These are phyloP conservation scores for Spialia ferax DNA, from an alignment of 2,888 invertebrate species.

Conservation along the genomic window DNA sequence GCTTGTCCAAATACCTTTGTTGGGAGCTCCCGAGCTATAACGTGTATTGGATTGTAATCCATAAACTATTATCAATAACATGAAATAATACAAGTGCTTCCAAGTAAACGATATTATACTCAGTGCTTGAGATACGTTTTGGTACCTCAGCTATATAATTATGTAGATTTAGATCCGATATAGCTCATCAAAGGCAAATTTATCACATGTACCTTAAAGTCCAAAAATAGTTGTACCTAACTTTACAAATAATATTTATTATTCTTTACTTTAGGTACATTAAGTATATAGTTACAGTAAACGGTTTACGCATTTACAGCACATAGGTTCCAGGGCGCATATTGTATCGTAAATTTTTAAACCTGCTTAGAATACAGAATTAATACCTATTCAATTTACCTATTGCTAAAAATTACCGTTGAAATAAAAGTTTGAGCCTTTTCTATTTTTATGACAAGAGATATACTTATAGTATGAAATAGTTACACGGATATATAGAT, in stretches of 20 bases:
- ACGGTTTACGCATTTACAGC: background rate
- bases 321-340: background rate
- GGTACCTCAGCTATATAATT: conserved; percentile 7
- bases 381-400: too few relatives aligned
- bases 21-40: background rate
- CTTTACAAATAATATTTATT: too few relatives aligned
- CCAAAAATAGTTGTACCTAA: too few relatives aligned
- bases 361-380: too few relatives aligned
- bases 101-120: conserved; percentile 14
- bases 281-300: too few relatives aligned
- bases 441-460: too few relatives aligned
- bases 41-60: background rate
- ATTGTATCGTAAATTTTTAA: background rate
- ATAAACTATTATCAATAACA: background rate
- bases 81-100: conserved; percentile 31
- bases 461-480: too few relatives aligned
- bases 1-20: background rate
- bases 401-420: too few relatives aligned
- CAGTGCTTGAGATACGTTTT: conserved; percentile 14
- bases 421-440: too few relatives aligned
- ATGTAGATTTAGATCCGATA: background rate
- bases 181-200: background rate
- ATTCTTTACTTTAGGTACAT: too few relatives aligned
- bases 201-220: background rate
- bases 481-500: too few relatives aligned